Conservation (phyloP, 2,888 invertebrate genomes). For the Amitus sp. region DNA sequence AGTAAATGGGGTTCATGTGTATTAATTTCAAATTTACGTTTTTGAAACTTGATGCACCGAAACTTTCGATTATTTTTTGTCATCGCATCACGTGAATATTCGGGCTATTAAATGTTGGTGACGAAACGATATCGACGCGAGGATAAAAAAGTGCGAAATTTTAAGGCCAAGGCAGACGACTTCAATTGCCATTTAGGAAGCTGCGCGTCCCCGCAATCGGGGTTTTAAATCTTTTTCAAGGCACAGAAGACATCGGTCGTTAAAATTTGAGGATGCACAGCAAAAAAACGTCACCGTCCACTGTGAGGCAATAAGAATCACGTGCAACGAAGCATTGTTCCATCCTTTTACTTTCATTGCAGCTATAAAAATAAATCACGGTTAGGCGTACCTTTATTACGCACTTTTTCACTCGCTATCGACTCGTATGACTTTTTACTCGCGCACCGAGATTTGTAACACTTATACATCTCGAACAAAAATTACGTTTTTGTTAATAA, state of each 20-base stretch:
- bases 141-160: not conserved
- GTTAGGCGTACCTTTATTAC: slow-evolving; percentile 36
- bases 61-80: too few species aligned
- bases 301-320: slow-evolving; percentile 26
- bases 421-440: slow-evolving; percentile 23
- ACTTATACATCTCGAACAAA: not conserved
- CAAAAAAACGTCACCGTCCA: slow-evolving; percentile 9
- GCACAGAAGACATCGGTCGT: slow-evolving; percentile 30
- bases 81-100: not conserved
- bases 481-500: too few species aligned
- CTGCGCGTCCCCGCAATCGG: slow-evolving; percentile 17
- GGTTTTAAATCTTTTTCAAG: slow-evolving; percentile 27
- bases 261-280: slow-evolving; percentile 40
- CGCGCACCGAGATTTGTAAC: not conserved
- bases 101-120: not conserved
- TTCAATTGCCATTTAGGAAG: not conserved
- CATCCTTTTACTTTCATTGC: slow-evolving; percentile 38
- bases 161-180: not conserved
- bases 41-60: too few species aligned
- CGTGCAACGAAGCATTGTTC: slow-evolving; percentile 35
- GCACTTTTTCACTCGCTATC: slow-evolving; percentile 28
- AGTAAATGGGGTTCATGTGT: too few species aligned
- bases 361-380: slow-evolving; percentile 39
- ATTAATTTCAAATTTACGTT: too few species aligned
- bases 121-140: not conserved